A percentile compares a stretch with the other conserved stretches of the same genome.
These are phyloP conservation scores for Heliconius erato DNA, from an alignment of 2,888 invertebrate genomes.

Conservation along the genomic window DNA sequence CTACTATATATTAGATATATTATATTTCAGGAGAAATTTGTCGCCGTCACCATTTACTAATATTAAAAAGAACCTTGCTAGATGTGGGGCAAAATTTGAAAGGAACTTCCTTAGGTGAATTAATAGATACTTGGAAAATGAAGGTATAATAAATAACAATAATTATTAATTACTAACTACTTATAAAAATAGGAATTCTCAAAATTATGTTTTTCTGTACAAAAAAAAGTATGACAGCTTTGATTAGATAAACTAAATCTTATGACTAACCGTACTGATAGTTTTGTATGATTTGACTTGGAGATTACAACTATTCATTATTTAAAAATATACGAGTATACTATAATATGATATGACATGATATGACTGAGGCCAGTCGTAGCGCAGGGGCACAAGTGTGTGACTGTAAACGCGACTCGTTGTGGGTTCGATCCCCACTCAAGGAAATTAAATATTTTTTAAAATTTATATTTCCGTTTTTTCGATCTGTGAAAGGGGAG, in stretches of 20 bases:
- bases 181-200: neutral
- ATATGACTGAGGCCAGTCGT: too few relatives aligned
- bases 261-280: neutral
- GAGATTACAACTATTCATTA: neutral
- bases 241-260: constrained; percentile 8
- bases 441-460: too few relatives aligned
- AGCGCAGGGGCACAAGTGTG: too few relatives aligned
- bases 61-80: constrained; percentile 62
- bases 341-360: too few relatives aligned
- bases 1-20: too few relatives aligned
- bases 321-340: neutral
- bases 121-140: constrained; percentile 63
- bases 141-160: constrained; percentile 59
- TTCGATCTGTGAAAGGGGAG: too few relatives aligned
- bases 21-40: constrained; percentile 66
- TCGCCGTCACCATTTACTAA: constrained; percentile 65
- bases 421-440: too few relatives aligned
- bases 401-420: too few relatives aligned
- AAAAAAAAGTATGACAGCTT: neutral
- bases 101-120: constrained; percentile 64
- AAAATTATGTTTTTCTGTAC: neutral
- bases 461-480: too few relatives aligned
- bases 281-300: neutral
- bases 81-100: constrained; percentile 58
- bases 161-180: neutral